Evolutionary conservation across 2,797 vertebrate genomes (phyloP).

Genomic region (Oreochromis mossambicus): DNA sequence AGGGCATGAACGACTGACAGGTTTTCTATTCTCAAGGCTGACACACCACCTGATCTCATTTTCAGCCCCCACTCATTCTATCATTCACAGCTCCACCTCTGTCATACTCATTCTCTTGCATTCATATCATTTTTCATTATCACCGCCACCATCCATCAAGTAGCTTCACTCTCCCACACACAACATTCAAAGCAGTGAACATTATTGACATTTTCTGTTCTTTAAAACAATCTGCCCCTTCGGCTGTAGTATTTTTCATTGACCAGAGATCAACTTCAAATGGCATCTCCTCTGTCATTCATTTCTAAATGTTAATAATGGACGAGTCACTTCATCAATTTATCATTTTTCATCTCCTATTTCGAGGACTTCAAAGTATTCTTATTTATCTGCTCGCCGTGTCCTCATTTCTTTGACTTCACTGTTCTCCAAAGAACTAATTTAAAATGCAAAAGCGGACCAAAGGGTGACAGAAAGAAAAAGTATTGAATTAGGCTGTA

Average conservation of each 20-base stretch:
- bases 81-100: slow-evolving; percentile 35
- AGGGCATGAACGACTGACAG: slow-evolving; percentile 23
- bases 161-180: slow-evolving; percentile 18
- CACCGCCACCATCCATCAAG: slow-evolving; percentile 45
- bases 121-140: slow-evolving; percentile 62
- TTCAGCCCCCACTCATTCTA: slow-evolving; percentile 25
- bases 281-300: slow-evolving; percentile 27
- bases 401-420: slow-evolving; percentile 7
- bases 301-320: slow-evolving; percentile 37
- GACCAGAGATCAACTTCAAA: slow-evolving; percentile 45
- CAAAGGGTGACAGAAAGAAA: slow-evolving; percentile 27
- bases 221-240: slow-evolving; percentile 34
- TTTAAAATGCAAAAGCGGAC: slow-evolving; percentile 41
- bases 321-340: slow-evolving; percentile 17
- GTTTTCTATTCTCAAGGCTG: slow-evolving; percentile 40
- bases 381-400: not conserved
- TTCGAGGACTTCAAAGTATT: not conserved
- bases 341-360: slow-evolving; percentile 11
- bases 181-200: slow-evolving; percentile 33
- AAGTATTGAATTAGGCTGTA: slow-evolving; percentile 35
- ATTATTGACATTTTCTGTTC: slow-evolving; percentile 48
- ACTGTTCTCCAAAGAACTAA: slow-evolving; percentile 5
- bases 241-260: slow-evolving; percentile 21
- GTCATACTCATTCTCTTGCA: slow-evolving; percentile 29
- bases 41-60: slow-evolving; percentile 58